phyloP scores from a whole-genome alignment of 2,888 invertebrate genomes.

The Archips xylosteana region DNA sequence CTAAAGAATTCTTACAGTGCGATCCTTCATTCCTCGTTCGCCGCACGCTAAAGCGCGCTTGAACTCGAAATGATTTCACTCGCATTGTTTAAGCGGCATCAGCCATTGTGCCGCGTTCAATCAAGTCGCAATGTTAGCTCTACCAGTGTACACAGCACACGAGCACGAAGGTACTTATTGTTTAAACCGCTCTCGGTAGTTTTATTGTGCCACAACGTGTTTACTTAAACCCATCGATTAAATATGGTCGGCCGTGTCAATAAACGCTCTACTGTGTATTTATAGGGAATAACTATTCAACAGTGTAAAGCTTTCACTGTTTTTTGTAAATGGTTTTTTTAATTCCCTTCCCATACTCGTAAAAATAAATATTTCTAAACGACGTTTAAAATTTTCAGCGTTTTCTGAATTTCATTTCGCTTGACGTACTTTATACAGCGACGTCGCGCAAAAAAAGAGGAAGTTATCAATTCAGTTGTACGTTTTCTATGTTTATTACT shows the following conservation, averaged over 20 bases:
- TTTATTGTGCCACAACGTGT: conserved; percentile 42
- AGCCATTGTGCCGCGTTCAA: conserved; percentile 47
- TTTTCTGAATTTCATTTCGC: background rate
- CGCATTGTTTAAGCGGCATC: conserved; percentile 33
- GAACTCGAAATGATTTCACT: conserved; percentile 27
- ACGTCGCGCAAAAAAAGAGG: too few species aligned
- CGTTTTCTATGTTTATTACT: too few species aligned
- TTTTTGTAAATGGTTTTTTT: conserved; percentile 7
- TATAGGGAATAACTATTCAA: conserved; percentile 33
- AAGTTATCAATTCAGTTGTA: too few species aligned
- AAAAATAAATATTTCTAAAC: too few species aligned
- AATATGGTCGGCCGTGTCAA: conserved; percentile 40
- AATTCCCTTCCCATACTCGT: background rate
- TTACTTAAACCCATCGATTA: conserved; percentile 44
- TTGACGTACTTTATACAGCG: background rate
- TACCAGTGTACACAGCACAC: conserved; percentile 36
- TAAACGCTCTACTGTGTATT: conserved; percentile 23
- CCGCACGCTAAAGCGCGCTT: conserved; percentile 6
- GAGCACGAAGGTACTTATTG: conserved; percentile 34
- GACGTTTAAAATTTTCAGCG: background rate
- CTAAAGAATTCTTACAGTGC: background rate
- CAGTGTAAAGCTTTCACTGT: conserved; percentile 21
- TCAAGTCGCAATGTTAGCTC: conserved; percentile 47
- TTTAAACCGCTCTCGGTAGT: conserved; percentile 37
- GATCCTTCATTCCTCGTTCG: background rate